Evolutionary conservation across 2,888 invertebrate species (phyloP), one percentile per base, ranked within the genome.

Genomic region (Drosophila engyochracea): DNA sequence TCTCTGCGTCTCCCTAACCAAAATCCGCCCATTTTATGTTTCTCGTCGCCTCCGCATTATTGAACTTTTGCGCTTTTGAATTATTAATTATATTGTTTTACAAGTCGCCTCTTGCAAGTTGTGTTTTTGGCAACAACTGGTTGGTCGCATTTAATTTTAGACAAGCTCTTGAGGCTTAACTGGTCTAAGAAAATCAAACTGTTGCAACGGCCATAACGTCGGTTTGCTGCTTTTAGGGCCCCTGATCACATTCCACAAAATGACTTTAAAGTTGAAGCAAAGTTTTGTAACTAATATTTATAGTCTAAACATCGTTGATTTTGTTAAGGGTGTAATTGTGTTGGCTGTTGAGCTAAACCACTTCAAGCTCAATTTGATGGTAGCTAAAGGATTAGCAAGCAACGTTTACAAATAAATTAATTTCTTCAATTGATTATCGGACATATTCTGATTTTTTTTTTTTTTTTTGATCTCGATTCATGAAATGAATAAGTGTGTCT

Each of bases 41-140:
- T 6, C 31, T 58, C 3, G 49, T 39, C 60, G 52, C 39, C 58
- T 66, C 31, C 69, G 76, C 72, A 81, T 85, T 82, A 87, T 87
- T 85, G 85, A 85, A 89, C 90, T 87, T 85, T 83, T 74, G 60
- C 62, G 68, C 87, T 76, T 66, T 73, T 76, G 63, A 79, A 89
- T 89, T 84, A 89, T 82, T 87, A 78, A 81, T 81, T 76, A 75
- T 79, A 79, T 79, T 79, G 82, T 82, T 83, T 74, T 72, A 81
- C 80, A 82, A 82, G 72, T 72, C 67, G 66, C 33, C 31, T 52
- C 22, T 33, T 28, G 69, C 67, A 71, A 78, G 79, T 28, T 69
- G 58, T 52, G 25, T 19, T 30, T 30, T 28, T 30, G 57, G 71
- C 63, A 72, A 66, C 79, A 81, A 79, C 59, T 64, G 25, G 64